Base-by-base conservation (phyloP, 1,140 invertebrate species). In the Mactra quadrangularis region DNA sequence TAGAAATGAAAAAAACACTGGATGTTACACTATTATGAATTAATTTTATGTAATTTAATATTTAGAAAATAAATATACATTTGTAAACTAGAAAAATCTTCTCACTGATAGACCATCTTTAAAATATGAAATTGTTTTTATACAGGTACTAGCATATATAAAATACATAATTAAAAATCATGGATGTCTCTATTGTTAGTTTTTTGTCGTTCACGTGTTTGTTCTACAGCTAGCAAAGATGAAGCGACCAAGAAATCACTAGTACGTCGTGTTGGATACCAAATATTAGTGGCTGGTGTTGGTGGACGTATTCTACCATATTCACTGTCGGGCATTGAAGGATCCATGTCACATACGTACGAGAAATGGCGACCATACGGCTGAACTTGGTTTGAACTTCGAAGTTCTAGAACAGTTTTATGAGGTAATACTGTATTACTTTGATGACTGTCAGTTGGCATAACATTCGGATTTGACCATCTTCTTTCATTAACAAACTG, bases 161-260 rank as follows among this genome's bases (percentile, higher is more conserved):
- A n/a, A n/a, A n/a, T n/a, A n/a, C n/a, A n/a, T n/a, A 15, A 41
- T 41, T 41, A 41, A 41, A 41, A 41, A 41, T 41, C 38, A 41
- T 41, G 38, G 15, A 41, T 41, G 15, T 41, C 38, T 41, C 6
- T 15, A 7, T 6, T 41, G 6, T 41, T 41, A 41, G 55, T 55
- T n/a, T 41, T 79, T n/a, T 47, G 45, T 1, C 62, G 35, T 3
- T 68, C 76, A 19, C 62, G 38, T 29, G 64, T 25, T n/a, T 68
- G 60, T 45, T 79, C 76, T 13, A 68, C 35, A 17, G 76, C 76
- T n/a, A 79, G 25, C 22, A 79, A 38, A n/a, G 76, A 79, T 6
- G 76, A 79, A 6, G 76, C 62, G 17, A 79, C 76, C 25, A 79
- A 52, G 25, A 68, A 79, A 68, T 79, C 76, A 29, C 25, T n/a